Evolutionary conservation across 2,888 invertebrate genomes (phyloP).

Genomic region (Epistrophe eligans): DNA sequence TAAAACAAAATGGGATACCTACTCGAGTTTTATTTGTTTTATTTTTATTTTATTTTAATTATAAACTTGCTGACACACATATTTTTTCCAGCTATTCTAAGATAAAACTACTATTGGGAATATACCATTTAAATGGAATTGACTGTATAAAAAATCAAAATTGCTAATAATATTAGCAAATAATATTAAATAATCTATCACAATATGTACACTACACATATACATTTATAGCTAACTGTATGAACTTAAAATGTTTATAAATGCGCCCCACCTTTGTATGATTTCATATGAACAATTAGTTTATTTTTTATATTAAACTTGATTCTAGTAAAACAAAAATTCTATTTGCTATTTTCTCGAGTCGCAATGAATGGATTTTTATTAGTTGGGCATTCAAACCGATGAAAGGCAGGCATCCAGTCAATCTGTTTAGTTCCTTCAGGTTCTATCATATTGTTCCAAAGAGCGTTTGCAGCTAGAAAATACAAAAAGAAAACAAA

Average conservation of each 20-base stretch:
- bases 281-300: neutral
- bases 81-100: too few relatives aligned
- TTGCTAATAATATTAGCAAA: too few relatives aligned
- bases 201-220: too few relatives aligned
- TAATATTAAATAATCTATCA: too few relatives aligned
- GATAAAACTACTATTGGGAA: too few relatives aligned
- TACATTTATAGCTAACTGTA: too few relatives aligned
- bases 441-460: constrained; percentile 86
- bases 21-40: too few relatives aligned
- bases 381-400: constrained; percentile 34
- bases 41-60: too few relatives aligned
- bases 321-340: neutral
- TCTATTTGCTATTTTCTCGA: constrained; percentile 11
- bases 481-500: constrained; percentile 37
- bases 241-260: neutral
- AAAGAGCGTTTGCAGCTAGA: constrained; percentile 84
- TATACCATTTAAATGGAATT: too few relatives aligned
- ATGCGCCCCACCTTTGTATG: neutral
- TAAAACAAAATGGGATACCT: too few relatives aligned
- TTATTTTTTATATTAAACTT: neutral
- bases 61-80: too few relatives aligned
- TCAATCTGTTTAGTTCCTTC: constrained; percentile 82
- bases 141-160: too few relatives aligned
- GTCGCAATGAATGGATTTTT: constrained; percentile 27
- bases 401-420: constrained; percentile 19